Base-by-base conservation (phyloP, 2,888 invertebrate species). In the Caenorhabditis imperialis region DNA sequence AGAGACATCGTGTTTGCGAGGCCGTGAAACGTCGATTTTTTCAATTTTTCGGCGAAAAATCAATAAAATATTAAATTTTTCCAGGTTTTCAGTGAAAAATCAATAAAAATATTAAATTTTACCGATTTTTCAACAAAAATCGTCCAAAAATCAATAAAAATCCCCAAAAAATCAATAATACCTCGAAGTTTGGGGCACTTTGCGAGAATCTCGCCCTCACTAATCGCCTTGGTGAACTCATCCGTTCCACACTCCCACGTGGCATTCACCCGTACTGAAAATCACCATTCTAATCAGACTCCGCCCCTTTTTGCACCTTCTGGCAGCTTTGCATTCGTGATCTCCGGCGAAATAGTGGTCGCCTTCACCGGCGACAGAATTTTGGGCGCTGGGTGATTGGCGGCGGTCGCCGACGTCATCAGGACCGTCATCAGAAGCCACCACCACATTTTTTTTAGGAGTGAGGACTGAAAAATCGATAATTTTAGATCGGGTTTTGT, bases 211-310 rank as follows among this genome's bases (percentile, higher is more conserved):
- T 79, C 75, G 4, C 70, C 73, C 22, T 79, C 74, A 27, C 74
- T 74, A 37, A 76, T 58, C 35, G 70, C 38, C 55, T 74, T 74
- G 35, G 74, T 74, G 58, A 79, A 74, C 35, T 70, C 63, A 47
- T 76, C 78, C 12, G 71, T 74, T n/a, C 78, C 78, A 44, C 78
- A 79, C 62, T 79, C 67, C 78, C 78, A 79, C 6, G 74, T 30
- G 6, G 40, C 57, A 27, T 74, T 69, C 25, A 40, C 12, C 0
- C 16, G 30, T 0, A 74, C 67, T 74, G 44, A 25, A 60, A 44
- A 20, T 30, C 10, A 27, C n/a, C n/a, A n/a, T n/a, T n/a, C n/a
- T n/a, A n/a, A n/a, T n/a, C n/a, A n/a, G n/a, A n/a, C n/a, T n/a
- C n/a, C n/a, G n/a, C 25, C n/a, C 47, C n/a, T 18, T 25, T 47